These are phyloP conservation scores for Melieria crassipennis DNA, from an alignment of 2,888 invertebrate genomes.

Conservation along the genomic window DNA sequence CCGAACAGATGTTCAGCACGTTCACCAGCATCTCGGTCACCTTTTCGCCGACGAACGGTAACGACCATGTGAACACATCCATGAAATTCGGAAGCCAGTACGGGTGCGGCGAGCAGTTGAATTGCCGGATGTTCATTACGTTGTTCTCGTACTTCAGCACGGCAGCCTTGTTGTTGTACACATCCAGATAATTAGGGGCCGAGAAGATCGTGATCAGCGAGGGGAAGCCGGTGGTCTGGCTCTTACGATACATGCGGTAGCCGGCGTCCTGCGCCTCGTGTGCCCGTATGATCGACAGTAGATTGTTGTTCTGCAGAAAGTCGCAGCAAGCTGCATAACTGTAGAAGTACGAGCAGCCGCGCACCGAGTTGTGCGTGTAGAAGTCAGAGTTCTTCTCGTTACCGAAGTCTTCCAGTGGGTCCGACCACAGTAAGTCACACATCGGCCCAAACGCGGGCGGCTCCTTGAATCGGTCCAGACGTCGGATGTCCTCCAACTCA, in stretches of 20 bases:
- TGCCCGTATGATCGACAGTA: conserved; percentile 99
- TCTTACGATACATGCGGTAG: conserved; percentile 99
- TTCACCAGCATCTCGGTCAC: conserved; percentile 99
- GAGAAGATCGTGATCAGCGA: conserved; percentile 99
- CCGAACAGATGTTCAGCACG: conserved; percentile 99
- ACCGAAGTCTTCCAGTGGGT: conserved; percentile 99
- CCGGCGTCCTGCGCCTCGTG: conserved; percentile 99
- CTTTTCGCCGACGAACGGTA: conserved; percentile 99
- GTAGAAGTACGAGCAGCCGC: conserved; percentile 99
- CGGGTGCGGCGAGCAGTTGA: conserved; percentile 99
- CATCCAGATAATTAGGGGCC: conserved; percentile 99
- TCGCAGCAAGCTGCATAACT: conserved; percentile 99
- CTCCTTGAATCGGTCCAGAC: conserved; percentile 99
- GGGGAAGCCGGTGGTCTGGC: conserved; percentile 99
- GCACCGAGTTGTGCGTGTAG: conserved; percentile 99
- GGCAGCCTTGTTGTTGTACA: conserved; percentile 99
- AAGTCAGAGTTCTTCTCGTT: conserved; percentile 97
- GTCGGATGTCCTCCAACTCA: conserved; percentile 95
- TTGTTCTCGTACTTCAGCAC: conserved; percentile 99
- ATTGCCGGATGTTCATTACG: conserved; percentile 99
- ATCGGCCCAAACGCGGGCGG: conserved; percentile 99
- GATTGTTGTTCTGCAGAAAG: conserved; percentile 99
- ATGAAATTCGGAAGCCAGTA: conserved; percentile 99
- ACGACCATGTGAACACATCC: conserved; percentile 99
- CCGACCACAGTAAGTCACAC: conserved; percentile 99